phyloP scores from a whole-genome alignment of 2,797 vertebrate genomes.

The Betta splendens region DNA sequence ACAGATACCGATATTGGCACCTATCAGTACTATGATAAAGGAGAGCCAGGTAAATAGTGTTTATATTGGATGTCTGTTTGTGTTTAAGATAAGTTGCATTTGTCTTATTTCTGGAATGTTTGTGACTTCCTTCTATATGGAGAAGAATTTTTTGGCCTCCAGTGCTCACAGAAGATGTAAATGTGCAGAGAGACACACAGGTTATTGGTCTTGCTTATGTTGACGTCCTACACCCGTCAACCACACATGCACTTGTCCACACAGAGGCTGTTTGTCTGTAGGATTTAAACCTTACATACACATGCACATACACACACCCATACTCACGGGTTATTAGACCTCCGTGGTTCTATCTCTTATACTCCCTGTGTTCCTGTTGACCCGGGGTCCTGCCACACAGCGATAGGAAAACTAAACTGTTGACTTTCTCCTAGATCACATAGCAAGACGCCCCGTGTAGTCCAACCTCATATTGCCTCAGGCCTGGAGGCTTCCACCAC shows the following conservation, averaged over 20 bases:
- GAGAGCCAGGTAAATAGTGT: conserved; percentile 88
- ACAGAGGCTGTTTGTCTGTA: conserved; percentile 63
- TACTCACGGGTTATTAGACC: conserved; percentile 56
- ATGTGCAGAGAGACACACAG: conserved; percentile 35
- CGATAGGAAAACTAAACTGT: conserved; percentile 78
- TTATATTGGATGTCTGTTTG: conserved; percentile 76
- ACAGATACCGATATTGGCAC: conserved; percentile 93
- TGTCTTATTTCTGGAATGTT: conserved; percentile 67
- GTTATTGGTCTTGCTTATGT: conserved; percentile 40
- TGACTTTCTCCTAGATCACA: conserved; percentile 77
- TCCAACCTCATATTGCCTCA: conserved; percentile 62
- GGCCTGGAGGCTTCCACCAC: conserved; percentile 56
- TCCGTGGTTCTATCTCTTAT: conserved; percentile 59
- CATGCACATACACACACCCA: conserved; percentile 44
- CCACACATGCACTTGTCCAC: conserved; percentile 55
- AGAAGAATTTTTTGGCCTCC: conserved; percentile 50
- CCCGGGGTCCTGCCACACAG: conserved; percentile 69
- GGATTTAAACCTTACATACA: conserved; percentile 70
- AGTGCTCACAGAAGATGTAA: conserved; percentile 17
- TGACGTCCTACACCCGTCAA: conserved; percentile 32
- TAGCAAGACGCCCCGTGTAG: conserved; percentile 66
- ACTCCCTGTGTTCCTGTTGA: conserved; percentile 70
- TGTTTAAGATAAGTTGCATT: conserved; percentile 72
- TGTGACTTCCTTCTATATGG: conserved; percentile 62
- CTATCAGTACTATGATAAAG: conserved; percentile 93